Percentiles rank a stretch among this genome's conserved stretches.
Conservation (phyloP, 2,888 invertebrate species). For the Coleophora flavipennella region DNA sequence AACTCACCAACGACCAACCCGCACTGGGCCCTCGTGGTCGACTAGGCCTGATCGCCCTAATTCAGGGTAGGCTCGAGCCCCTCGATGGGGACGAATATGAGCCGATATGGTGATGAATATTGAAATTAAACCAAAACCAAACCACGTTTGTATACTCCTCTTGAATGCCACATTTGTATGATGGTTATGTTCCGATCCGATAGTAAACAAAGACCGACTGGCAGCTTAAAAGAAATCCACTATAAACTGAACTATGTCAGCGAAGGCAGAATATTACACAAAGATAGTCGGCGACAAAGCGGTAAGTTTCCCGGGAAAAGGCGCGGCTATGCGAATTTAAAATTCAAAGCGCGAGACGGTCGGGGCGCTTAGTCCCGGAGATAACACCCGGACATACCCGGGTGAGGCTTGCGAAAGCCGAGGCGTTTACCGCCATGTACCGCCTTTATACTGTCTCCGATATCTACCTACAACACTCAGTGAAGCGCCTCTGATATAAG, state of each 20-base stretch:
- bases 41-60: too few relatives aligned
- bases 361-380: constrained; percentile 24
- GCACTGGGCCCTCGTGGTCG: too few relatives aligned
- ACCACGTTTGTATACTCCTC: too few relatives aligned
- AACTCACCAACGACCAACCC: too few relatives aligned
- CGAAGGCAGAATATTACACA: constrained; percentile 27
- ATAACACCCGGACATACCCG: constrained; percentile 40
- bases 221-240: too few relatives aligned
- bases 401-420: constrained; percentile 30
- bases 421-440: constrained; percentile 36
- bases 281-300: constrained; percentile 35
- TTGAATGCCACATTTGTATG: too few relatives aligned
- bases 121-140: too few relatives aligned
- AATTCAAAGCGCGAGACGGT: constrained; percentile 36
- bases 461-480: constrained; percentile 28
- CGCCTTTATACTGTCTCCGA: constrained; percentile 24
- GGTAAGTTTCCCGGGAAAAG: constrained; percentile 31
- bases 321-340: constrained; percentile 44
- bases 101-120: too few relatives aligned
- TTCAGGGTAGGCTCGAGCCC: too few relatives aligned
- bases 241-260: constrained; percentile 13
- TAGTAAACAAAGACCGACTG: too few relatives aligned
- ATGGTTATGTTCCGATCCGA: too few relatives aligned
- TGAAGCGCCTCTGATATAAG: constrained; percentile 24
- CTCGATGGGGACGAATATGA: too few relatives aligned